Evolutionary conservation across 2,888 invertebrate genomes (phyloP), one percentile per base, ranked within the genome.

Genomic region (Cenopis cana): DNA sequence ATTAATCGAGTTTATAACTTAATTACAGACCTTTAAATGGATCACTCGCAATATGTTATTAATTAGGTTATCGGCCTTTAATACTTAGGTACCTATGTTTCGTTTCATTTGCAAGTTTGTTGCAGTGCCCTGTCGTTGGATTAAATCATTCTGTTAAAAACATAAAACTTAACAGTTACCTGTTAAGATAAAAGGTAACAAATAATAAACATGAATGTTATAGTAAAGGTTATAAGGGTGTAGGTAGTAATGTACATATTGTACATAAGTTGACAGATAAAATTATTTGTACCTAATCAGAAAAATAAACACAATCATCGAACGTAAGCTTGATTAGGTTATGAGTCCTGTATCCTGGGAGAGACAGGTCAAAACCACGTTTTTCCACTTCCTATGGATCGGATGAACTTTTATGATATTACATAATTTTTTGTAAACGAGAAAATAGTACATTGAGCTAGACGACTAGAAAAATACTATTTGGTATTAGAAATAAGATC

Each of bases 1-100:
- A 38, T 33, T 57, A 57, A 64, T 52, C 49, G 64, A 57, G 50
- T 64, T 69, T 69, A 57, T 57, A 50, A 69, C 69, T 64, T 69
- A 64, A 69, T 69, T 57, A 69, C 29, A 18, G 50, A 29, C 50
- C 57, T 56, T 69, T 56, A 64, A 64, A 69, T 18, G 50, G 20
- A 33, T n/a, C 12, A 17, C 29, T 18, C 41, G n/a, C n/a, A 29
- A 10, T 68, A 17, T 59, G 18, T 33, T 46, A 46, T 11, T 49
- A 49, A 29, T n/a, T 49, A 50, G 29, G 49, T 9, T 41, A 18
- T 20, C 38, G 0, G 20, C 11, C 10, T 24, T 18, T 50, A 18
- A 50, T 18, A 18, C 4, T 24, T 41, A 41, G 5, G 4, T 41
- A n/a, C n/a, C n/a, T n/a, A n/a, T n/a, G n/a, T n/a, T n/a, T n/a